A percentile compares a stretch with the other conserved stretches of the same genome.
phyloP scores from a whole-genome alignment of 1,140 invertebrate species.

The Rhagoletis pomonella region DNA sequence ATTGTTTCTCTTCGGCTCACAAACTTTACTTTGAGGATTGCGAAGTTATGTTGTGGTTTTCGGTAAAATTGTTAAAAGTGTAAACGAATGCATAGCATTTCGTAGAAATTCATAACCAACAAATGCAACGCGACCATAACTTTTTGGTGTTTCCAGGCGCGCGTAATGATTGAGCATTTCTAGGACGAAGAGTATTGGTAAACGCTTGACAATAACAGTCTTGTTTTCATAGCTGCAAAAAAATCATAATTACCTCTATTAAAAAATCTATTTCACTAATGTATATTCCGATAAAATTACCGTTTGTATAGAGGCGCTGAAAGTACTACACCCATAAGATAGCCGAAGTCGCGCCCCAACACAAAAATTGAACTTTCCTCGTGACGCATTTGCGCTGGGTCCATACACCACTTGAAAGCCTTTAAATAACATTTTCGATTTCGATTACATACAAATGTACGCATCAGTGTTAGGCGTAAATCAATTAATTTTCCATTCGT shows the following conservation, averaged over 20 bases:
- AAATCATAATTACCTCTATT: neutral
- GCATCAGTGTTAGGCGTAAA: too few species aligned
- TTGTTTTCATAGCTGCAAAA: neutral
- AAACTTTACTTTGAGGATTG: too few species aligned
- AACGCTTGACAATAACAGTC: neutral
- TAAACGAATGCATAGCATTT: constrained; percentile 38
- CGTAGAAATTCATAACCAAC: constrained; percentile 43
- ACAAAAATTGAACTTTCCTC: constrained; percentile 66
- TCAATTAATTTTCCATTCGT: constrained; percentile 21
- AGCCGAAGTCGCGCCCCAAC: constrained; percentile 65
- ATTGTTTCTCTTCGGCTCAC: too few species aligned
- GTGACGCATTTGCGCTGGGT: constrained; percentile 66
- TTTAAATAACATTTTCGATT: constrained; percentile 28
- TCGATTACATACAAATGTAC: too few species aligned
- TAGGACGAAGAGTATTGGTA: neutral
- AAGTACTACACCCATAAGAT: constrained; percentile 65
- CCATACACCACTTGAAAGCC: constrained; percentile 71
- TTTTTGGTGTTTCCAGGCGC: constrained; percentile 33
- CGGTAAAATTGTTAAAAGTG: constrained; percentile 46
- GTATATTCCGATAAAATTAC: constrained; percentile 55
- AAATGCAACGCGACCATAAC: constrained; percentile 40
- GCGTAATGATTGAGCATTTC: constrained; percentile 43
- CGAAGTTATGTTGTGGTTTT: neutral
- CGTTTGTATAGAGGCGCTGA: constrained; percentile 60
- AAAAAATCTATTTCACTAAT: neutral